These are phyloP conservation scores for Amblyopsis hoosieri DNA, from an alignment of 2,797 vertebrate genomes.

Conservation along the genomic window DNA sequence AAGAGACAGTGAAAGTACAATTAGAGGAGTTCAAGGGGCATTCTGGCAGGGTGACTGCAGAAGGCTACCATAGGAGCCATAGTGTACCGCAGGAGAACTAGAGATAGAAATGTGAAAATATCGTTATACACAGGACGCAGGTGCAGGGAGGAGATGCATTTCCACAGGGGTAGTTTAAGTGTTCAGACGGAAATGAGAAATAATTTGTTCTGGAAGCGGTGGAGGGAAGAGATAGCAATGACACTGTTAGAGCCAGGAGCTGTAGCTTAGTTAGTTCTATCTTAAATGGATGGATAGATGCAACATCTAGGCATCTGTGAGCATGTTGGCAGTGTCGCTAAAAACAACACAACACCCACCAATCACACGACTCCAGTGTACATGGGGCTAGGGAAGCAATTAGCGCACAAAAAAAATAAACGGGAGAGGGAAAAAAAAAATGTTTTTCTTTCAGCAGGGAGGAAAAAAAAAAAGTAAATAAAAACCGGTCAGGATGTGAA, in stretches of 20 bases:
- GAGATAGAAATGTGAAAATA: no score
- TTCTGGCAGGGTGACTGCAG: no score
- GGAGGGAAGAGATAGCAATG: background rate
- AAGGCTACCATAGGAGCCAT: no score
- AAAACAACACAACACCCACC: conserved; percentile 24
- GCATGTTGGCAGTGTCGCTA: conserved; percentile 1
- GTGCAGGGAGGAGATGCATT: no score
- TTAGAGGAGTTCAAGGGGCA: no score
- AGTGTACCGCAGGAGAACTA: no score
- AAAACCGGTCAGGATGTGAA: conserved; percentile 22
- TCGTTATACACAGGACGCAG: no score
- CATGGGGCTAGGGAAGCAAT: conserved; percentile 36
- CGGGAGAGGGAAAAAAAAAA: background rate
- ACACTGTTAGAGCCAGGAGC: conserved; percentile 3
- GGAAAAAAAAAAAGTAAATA: background rate
- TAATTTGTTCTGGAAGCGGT: background rate
- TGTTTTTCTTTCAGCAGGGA: conserved; percentile 34
- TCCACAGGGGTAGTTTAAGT: no score
- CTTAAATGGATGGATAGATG: background rate
- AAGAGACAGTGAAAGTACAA: no score
- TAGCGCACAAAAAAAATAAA: conserved; percentile 34
- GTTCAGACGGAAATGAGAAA: no score
- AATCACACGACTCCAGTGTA: conserved; percentile 35
- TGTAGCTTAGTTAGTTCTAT: conserved; percentile 2
- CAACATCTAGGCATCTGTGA: conserved; percentile 9